Conservation (phyloP, 2,113 vertebrate genomes). For the Channa maculata region DNA sequence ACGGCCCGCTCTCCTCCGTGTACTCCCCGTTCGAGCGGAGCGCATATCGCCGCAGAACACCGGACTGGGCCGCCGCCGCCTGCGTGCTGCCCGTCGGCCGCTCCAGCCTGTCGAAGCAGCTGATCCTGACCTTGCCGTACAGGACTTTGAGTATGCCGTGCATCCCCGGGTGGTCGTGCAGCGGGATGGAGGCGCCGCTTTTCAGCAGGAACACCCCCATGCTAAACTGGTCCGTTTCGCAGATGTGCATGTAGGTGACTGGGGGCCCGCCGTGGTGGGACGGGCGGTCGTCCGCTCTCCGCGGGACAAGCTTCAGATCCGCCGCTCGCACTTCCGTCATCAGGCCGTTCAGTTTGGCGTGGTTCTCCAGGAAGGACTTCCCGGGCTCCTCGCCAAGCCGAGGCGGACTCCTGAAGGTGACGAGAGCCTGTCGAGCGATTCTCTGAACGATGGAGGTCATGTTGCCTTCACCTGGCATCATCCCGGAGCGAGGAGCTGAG, state of each 20-base stretch:
- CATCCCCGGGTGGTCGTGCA: constrained; percentile 98
- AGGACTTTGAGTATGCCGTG: constrained; percentile 94
- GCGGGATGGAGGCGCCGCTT: constrained; percentile 91
- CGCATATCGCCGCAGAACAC: constrained; percentile 78
- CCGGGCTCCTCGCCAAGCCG: constrained; percentile 62
- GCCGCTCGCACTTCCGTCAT: constrained; percentile 89
- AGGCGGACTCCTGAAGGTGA: constrained; percentile 84
- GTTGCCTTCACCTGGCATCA: constrained; percentile 87
- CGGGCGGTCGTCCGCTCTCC: constrained; percentile 73
- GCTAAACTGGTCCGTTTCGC: constrained; percentile 93
- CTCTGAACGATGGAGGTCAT: constrained; percentile 91
- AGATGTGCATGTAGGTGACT: constrained; percentile 98
- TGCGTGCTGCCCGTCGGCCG: constrained; percentile 31
- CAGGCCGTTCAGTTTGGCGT: constrained; percentile 84
- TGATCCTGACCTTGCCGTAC: constrained; percentile 91
- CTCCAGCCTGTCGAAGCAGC: constrained; percentile 90
- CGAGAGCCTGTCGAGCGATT: constrained; percentile 89
- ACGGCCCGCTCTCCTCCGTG: constrained; percentile 87
- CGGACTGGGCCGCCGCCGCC: constrained; percentile 63
- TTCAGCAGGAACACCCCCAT: constrained; percentile 95
- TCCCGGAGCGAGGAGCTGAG: constrained; percentile 41
- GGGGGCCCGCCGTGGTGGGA: constrained; percentile 78
- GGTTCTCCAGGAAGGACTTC: constrained; percentile 83
- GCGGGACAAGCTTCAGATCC: constrained; percentile 88
- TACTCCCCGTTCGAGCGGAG: constrained; percentile 86